Percentiles rank a stretch among this genome's conserved stretches.
Evolutionary conservation across 1,140 invertebrate genomes (phyloP).

Genomic region (Gryon sp.): DNA sequence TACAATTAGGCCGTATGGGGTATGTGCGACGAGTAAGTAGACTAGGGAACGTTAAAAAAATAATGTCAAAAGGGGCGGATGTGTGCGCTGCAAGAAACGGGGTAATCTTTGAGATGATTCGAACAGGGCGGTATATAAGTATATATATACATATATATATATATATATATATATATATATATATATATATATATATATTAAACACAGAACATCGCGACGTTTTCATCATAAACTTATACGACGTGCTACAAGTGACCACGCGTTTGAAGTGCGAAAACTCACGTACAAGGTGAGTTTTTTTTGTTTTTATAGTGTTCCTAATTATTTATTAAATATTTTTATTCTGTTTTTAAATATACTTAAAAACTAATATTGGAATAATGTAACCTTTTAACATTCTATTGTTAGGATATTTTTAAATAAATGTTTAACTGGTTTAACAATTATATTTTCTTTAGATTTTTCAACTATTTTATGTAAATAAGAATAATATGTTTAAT

Average conservation of each 20-base stretch:
- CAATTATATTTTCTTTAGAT: too few species aligned
- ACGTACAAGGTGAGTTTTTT: slow-evolving; percentile 25
- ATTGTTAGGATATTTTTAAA: too few species aligned
- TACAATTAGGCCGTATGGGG: slow-evolving; percentile 71
- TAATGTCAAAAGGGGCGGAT: slow-evolving; percentile 53
- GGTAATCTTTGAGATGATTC: slow-evolving; percentile 58
- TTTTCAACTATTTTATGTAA: too few species aligned
- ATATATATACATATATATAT: too few species aligned
- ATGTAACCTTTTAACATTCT: too few species aligned
- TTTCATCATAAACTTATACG: slow-evolving; percentile 72
- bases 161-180: too few species aligned
- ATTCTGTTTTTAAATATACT: background rate
- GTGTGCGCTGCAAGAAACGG: slow-evolving; percentile 59
- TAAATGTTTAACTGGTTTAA: too few species aligned
- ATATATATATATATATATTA: too few species aligned
- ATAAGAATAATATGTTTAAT: too few species aligned
- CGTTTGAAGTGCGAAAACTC: slow-evolving; percentile 6
- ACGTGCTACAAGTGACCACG: slow-evolving; percentile 69
- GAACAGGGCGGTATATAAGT: slow-evolving; percentile 70
- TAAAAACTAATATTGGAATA: too few species aligned
- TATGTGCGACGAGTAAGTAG: slow-evolving; percentile 40
- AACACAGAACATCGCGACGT: slow-evolving; percentile 69
- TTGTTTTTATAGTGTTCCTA: too few species aligned
- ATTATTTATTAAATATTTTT: too few species aligned
- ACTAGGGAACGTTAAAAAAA: slow-evolving; percentile 40